phyloP scores from a whole-genome alignment of 53 echinoderm and acorn worm genomes.

The Glandiceps talaboti region DNA sequence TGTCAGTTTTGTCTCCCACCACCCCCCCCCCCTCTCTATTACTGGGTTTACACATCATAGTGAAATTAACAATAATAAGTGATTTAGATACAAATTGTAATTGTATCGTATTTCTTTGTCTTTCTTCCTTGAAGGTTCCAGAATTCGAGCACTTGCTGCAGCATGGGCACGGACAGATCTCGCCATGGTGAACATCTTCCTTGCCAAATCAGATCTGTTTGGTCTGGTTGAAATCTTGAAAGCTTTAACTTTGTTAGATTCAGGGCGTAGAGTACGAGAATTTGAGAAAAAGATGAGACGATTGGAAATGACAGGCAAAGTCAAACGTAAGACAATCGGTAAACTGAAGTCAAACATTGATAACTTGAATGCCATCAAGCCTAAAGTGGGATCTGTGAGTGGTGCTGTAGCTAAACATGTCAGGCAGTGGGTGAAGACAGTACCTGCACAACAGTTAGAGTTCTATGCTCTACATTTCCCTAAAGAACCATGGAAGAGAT shows the following conservation, averaged over 20 bases:
- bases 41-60: too few relatives aligned
- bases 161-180: slow-evolving; percentile 89
- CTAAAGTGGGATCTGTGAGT: slow-evolving; percentile 82
- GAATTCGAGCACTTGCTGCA: slow-evolving; percentile 53
- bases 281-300: slow-evolving; percentile 65
- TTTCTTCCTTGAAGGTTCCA: too few relatives aligned
- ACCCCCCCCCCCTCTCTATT: too few relatives aligned
- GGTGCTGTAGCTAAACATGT: slow-evolving; percentile 69
- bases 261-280: slow-evolving; percentile 63
- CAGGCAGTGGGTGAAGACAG: slow-evolving; percentile 52
- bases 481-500: slow-evolving; percentile 76
- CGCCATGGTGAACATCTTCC: slow-evolving; percentile 35
- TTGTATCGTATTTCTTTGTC: too few relatives aligned
- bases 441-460: slow-evolving; percentile 45
- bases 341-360: slow-evolving; percentile 69
- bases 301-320: slow-evolving; percentile 51
- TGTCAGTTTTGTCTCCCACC: too few relatives aligned
- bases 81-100: too few relatives aligned
- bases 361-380: slow-evolving; percentile 51
- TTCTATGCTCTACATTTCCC: slow-evolving; percentile 85
- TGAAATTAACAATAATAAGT: too few relatives aligned
- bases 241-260: slow-evolving; percentile 66
- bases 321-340: slow-evolving; percentile 32
- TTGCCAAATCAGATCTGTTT: slow-evolving; percentile 44
- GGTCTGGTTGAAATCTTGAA: slow-evolving; percentile 83